A percentile compares a stretch with the other conserved stretches of the same genome.
Evolutionary conservation across 2,113 vertebrate genomes (phyloP).

Genomic region (Progne subis): DNA sequence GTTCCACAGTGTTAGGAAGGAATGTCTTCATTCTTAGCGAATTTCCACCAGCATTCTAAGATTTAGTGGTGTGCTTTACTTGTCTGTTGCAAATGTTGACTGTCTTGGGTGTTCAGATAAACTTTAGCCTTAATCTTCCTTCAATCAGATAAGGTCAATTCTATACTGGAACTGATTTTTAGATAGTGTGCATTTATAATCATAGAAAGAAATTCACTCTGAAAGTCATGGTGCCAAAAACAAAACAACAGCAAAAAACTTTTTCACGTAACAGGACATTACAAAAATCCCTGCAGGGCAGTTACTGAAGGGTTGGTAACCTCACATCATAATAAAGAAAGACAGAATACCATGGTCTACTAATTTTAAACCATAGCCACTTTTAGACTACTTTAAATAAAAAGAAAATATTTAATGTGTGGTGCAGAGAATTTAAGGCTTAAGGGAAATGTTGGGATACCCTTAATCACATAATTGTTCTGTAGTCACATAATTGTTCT

Average conservation of each 20-base stretch:
- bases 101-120: background rate
- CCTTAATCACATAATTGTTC: background rate
- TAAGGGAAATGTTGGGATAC: background rate
- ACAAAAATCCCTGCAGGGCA: slow-evolving; percentile 30
- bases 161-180: background rate
- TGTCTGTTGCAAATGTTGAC: background rate
- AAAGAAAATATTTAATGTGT: background rate
- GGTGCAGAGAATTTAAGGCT: background rate
- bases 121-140: background rate
- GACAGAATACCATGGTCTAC: background rate
- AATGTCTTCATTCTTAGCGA: background rate
- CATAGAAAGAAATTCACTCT: background rate
- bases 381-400: slow-evolving; percentile 1
- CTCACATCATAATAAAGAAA: background rate
- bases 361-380: slow-evolving; percentile 22
- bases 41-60: background rate
- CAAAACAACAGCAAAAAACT: background rate
- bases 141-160: background rate
- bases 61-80: background rate
- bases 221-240: background rate
- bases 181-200: background rate
- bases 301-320: slow-evolving; percentile 7
- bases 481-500: background rate
- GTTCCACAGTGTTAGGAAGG: background rate
- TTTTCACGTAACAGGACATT: background rate